Evolutionary conservation across 2,113 vertebrate genomes (phyloP).

Genomic region (Alouatta palliata): DNA sequence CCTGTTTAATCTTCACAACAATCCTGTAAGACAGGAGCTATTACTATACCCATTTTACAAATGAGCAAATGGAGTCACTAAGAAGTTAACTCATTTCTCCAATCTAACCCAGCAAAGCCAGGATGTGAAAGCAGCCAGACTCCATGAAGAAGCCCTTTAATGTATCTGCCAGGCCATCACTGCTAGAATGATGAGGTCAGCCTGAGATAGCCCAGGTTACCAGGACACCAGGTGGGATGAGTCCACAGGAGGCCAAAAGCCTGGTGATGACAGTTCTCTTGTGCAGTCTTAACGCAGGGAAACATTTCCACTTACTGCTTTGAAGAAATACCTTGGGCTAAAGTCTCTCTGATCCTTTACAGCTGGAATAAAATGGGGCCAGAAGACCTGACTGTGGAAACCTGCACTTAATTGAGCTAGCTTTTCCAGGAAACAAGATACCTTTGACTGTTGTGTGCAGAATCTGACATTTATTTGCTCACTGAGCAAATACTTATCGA

Average conservation of each 20-base stretch:
- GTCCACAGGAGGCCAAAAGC: background rate
- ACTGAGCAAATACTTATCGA: constrained; percentile 11
- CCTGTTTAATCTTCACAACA: background rate
- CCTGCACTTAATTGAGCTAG: background rate
- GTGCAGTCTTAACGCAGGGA: background rate
- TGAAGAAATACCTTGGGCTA: background rate
- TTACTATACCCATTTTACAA: background rate
- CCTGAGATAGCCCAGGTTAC: background rate
- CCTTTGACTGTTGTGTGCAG: background rate
- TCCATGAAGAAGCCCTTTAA: background rate
- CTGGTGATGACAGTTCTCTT: background rate
- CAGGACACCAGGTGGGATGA: background rate
- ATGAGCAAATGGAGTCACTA: background rate
- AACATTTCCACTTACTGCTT: background rate
- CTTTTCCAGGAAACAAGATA: background rate
- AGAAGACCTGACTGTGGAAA: background rate
- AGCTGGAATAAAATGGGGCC: background rate
- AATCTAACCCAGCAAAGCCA: background rate
- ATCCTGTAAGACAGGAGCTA: background rate
- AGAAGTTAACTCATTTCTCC: background rate
- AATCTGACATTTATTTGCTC: background rate
- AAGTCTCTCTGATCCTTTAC: background rate
- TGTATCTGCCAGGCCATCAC: background rate
- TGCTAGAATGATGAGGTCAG: background rate
- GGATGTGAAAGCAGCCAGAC: background rate